Evolutionary conservation across 2,113 vertebrate genomes (phyloP).

Genomic region (Calyptommatus sinebrachiatus): DNA sequence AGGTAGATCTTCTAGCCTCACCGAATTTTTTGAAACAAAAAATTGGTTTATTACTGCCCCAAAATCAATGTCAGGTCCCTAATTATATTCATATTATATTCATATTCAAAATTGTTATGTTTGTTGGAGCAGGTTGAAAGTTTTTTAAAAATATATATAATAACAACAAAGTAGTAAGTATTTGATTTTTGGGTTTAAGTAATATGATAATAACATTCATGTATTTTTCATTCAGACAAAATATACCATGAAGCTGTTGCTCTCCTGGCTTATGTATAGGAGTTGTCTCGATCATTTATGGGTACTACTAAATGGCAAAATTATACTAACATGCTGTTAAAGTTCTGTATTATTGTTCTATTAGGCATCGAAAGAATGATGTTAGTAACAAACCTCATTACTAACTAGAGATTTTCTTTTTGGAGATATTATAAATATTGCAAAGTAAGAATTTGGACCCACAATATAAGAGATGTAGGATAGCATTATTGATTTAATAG

Average conservation of each 20-base stretch:
- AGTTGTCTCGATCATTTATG: background rate
- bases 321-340: too few relatives aligned
- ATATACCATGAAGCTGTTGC: background rate
- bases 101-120: too few relatives aligned
- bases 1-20: too few relatives aligned
- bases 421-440: background rate
- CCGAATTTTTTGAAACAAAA: too few relatives aligned
- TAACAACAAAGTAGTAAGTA: background rate
- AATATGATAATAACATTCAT: background rate
- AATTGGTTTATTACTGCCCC: too few relatives aligned
- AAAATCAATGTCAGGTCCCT: too few relatives aligned
- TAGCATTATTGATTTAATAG: too few relatives aligned
- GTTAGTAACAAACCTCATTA: background rate
- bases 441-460: background rate
- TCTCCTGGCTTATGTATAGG: background rate
- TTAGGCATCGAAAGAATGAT: background rate
- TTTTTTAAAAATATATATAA: too few relatives aligned
- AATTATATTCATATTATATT: too few relatives aligned
- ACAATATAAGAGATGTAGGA: background rate
- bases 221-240: background rate
- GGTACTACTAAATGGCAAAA: background rate
- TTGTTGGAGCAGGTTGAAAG: too few relatives aligned
- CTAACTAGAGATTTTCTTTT: background rate
- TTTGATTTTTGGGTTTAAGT: background rate
- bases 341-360: background rate